phyloP scores from a whole-genome alignment of 2,797 vertebrate genomes.

The Phoeniculus purpureus region DNA sequence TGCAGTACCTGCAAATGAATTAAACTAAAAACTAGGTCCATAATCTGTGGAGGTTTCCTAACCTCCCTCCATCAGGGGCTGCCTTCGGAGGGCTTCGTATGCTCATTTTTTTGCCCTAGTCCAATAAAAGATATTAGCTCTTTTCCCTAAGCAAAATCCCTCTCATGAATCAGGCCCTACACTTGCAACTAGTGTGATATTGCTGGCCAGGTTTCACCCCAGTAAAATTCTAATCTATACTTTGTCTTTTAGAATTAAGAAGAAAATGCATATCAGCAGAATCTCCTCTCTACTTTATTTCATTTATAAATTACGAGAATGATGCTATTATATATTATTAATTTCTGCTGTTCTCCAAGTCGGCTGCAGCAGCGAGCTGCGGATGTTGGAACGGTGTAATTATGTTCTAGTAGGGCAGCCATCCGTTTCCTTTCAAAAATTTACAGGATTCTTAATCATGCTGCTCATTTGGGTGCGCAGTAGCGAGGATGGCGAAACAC shows the following conservation, averaged over 20 bases:
- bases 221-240: conserved; percentile 87
- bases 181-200: conserved; percentile 75
- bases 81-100: conserved; percentile 68
- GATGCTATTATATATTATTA: conserved; percentile 99
- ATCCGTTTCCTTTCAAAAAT: conserved; percentile 99
- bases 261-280: conserved; percentile 88
- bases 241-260: conserved; percentile 88
- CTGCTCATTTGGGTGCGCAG: conserved; percentile 95
- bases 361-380: conserved; percentile 85
- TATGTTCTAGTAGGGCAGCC: conserved; percentile 99
- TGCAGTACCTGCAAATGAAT: conserved; percentile 26
- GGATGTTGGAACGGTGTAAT: conserved; percentile 97
- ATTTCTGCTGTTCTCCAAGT: conserved; percentile 95
- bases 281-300: conserved; percentile 94
- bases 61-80: conserved; percentile 33
- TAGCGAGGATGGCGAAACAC: conserved; percentile 92
- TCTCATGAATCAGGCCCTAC: conserved; percentile 73
- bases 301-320: conserved; percentile 98
- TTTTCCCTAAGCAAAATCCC: conserved; percentile 75
- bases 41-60: conserved; percentile 29
- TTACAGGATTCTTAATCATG: conserved; percentile 99
- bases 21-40: conserved; percentile 24
- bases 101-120: conserved; percentile 53
- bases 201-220: conserved; percentile 81
- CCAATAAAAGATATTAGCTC: conserved; percentile 77